These are phyloP conservation scores for Xanthia togata DNA, from an alignment of 2,888 invertebrate species.

Conservation along the genomic window DNA sequence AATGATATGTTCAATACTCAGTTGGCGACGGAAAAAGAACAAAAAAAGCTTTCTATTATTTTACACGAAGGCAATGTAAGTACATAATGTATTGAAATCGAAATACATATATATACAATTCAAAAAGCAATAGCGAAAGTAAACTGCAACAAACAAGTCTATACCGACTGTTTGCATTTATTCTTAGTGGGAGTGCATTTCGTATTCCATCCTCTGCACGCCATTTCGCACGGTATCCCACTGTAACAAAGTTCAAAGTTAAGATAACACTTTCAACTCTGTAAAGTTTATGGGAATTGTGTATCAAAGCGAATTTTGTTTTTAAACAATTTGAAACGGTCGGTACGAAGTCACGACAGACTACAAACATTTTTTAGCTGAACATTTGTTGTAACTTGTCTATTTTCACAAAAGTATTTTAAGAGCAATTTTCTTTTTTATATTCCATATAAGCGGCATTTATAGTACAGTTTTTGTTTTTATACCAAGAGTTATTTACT, in stretches of 20 bases:
- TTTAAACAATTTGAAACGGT: constrained; percentile 59
- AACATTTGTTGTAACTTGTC: constrained; percentile 49
- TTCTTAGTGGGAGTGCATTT: constrained; percentile 63
- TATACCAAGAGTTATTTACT: neutral
- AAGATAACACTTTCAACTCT: constrained; percentile 16
- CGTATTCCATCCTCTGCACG: constrained; percentile 26
- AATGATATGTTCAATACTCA: constrained; percentile 41
- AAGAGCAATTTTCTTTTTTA: constrained; percentile 16
- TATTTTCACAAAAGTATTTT: constrained; percentile 47
- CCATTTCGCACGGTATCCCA: constrained; percentile 40
- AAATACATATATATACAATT: constrained; percentile 51
- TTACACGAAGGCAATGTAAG: constrained; percentile 45
- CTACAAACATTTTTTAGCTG: constrained; percentile 48
- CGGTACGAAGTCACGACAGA: constrained; percentile 46
- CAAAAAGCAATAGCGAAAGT: constrained; percentile 57
- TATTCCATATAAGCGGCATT: constrained; percentile 55
- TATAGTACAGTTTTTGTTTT: constrained; percentile 45
- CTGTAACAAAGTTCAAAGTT: constrained; percentile 33
- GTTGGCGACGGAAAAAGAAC: constrained; percentile 48
- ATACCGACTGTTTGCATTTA: constrained; percentile 59
- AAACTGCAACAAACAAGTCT: constrained; percentile 61
- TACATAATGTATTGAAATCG: constrained; percentile 56
- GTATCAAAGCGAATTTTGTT: constrained; percentile 60
- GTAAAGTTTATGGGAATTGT: constrained; percentile 51
- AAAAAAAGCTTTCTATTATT: constrained; percentile 57